Conservation (phyloP, 2,888 invertebrate species). For the Exephanes ischioxanthus region DNA sequence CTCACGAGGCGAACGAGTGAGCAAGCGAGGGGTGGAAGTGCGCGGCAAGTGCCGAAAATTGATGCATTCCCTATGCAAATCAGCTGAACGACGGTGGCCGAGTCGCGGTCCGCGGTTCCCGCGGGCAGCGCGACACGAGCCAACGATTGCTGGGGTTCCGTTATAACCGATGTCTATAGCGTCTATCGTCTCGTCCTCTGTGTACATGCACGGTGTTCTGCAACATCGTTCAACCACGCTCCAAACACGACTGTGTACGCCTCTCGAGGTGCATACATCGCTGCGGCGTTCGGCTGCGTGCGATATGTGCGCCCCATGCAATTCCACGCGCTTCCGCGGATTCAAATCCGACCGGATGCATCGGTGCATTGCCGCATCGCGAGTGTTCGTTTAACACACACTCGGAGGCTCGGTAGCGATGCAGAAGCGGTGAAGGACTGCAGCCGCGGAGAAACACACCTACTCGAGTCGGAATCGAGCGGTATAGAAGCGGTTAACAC, state of each 20-base stretch:
- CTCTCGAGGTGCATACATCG: background rate
- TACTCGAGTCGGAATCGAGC: conserved; percentile 78
- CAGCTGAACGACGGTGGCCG: conserved; percentile 75
- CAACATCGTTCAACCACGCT: conserved; percentile 46
- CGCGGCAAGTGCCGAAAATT: conserved; percentile 80
- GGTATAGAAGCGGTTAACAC: conserved; percentile 84
- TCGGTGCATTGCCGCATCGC: conserved; percentile 10
- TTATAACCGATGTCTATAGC: conserved; percentile 8
- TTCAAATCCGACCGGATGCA: conserved; percentile 27
- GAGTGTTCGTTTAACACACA: conserved; percentile 34
- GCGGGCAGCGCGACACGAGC: conserved; percentile 50
- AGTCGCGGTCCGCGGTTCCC: conserved; percentile 40
- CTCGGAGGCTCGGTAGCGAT: conserved; percentile 73
- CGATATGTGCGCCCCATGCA: conserved; percentile 49
- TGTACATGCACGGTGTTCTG: conserved; percentile 38
- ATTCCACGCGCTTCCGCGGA: conserved; percentile 66
- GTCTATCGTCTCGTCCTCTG: background rate
- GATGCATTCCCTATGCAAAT: conserved; percentile 83
- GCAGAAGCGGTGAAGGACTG: conserved; percentile 80
- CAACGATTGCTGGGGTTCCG: conserved; percentile 38
- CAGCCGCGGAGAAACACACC: conserved; percentile 58
- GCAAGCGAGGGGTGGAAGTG: conserved; percentile 64
- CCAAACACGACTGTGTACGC: conserved; percentile 8
- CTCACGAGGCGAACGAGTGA: conserved; percentile 37
- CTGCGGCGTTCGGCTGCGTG: conserved; percentile 22